Base-by-base conservation (phyloP, 2,888 invertebrate species). In the Agrotis ipsilon region DNA sequence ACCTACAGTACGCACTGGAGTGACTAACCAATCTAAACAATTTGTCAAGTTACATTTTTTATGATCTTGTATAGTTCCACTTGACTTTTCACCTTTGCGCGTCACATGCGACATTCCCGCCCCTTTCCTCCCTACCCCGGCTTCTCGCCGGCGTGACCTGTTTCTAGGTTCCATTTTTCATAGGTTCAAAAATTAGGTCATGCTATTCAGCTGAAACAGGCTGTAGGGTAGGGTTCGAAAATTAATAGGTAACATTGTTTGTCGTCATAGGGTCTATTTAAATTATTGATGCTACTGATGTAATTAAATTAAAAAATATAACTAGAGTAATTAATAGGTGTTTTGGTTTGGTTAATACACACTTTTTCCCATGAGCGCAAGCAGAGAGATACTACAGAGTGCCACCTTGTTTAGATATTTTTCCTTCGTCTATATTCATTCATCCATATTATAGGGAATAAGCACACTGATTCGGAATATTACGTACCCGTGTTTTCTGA, bases 81-180 rank as follows among this genome's bases (percentile, higher is more conserved):
- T 88, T 87, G 81, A 86, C 83, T 77, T 79, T 79, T 81, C 75
- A 83, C 78, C 78, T 85, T 81, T 77, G 63, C 32, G 69, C 73
- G 69, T 74, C 51, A 73, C 57, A 71, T 70, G 74, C 76, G 63
- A 68, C 59, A 79, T 70, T 55, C 68, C 48, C 75, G 61, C 68
- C 79, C 55, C 64, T 65, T 65, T 64, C 79, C 59, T 64, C 64
- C 62, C 58, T 60, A 13, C 79, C 48, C 59, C 60, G 24, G 1
- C 39, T 55, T 76, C 55, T 60, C 65, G 74, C 58, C 61, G 67
- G 63, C 72, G 62, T 84, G 88, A 84, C 87, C 86, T 75, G 78
- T 79, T 81, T 87, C 66, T 72, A 74, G 78, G 66, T 78, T 78
- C 72, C 69, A 79, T 78, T 83, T 75, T 80, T 68, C 72, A 76